Base-by-base conservation (phyloP, 2,113 vertebrate genomes). In the Columbina picui region DNA sequence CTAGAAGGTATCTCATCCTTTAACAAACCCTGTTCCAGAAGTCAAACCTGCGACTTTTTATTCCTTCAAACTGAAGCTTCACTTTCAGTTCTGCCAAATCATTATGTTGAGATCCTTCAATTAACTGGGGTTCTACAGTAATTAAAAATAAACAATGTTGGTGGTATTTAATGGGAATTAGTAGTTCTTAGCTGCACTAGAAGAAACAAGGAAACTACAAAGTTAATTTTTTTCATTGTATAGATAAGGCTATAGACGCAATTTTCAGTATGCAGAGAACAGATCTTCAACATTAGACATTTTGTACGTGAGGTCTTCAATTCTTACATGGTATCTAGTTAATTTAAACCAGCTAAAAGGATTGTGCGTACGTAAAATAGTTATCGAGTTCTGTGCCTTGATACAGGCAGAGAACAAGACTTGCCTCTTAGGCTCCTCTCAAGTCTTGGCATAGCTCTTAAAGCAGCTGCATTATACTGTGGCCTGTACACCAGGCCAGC, bases 311-410 rank as follows among this genome's bases (percentile, higher is more conserved):
- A 53, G 22, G 22, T 19, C 36, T 76, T 74, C 69, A 52, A 53
- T 78, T 52, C 13, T 59, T 53, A 21, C 4, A 9, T 47, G 20
- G 1, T 60, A 17, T 52, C 76, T 61, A 12, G 43, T 77, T 74
- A 8, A 2, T 71, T 92, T 86, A 74, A 86, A 53, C 15, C 13
- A n/a, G 21, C 14, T 29, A 16, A 69, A 93, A 83, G 8, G 38
- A 14, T 34, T 13, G 3, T 65, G n/a, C 0, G 0, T 57, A 1
- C 38, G 38, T 75, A 14, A 68, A 78, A 19, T 52, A 36, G 23
- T 73, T 64, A 10, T n/a, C 56, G 41, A 84, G 8, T 19, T 79
- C 27, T 73, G n/a, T 90, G 30, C 43, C 15, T 74, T 34, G 25
- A 8, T 17, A 56, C 14, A 84, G 39, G 10, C 69, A 41, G 52